Evolutionary conservation across 53 echinoderm and acorn worm genomes (phyloP).

Genomic region (Echinarachnius parma): DNA sequence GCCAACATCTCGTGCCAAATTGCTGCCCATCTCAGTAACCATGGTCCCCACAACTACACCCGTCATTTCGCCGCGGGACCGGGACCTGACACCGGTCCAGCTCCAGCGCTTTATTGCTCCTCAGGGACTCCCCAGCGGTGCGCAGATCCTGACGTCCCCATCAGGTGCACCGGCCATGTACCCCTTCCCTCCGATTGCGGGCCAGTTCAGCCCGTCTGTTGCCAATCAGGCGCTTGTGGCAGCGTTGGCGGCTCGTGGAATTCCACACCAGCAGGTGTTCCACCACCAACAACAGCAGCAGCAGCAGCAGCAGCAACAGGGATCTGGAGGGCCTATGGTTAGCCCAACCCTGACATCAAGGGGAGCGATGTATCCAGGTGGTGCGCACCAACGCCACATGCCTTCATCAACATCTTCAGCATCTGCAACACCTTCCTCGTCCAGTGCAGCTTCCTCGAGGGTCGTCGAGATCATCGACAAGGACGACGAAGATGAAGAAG

Average conservation of each 20-base stretch:
- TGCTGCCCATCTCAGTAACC: conserved; percentile 20
- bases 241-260: conserved; percentile 32
- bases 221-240: conserved; percentile 42
- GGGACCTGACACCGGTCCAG: conserved; percentile 17
- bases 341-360: conserved; percentile 14
- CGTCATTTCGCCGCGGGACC: conserved; percentile 20
- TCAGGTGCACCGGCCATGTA: neutral
- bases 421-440: neutral
- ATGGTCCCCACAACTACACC: conserved; percentile 23
- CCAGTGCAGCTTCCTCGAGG: conserved; percentile 3
- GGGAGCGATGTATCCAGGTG: neutral
- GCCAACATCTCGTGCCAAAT: conserved; percentile 22
- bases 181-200: conserved; percentile 31
- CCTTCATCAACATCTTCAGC: neutral
- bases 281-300: conserved; percentile 23
- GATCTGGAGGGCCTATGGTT: too few species aligned
- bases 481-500: conserved; percentile 27
- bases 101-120: conserved; percentile 32
- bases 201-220: conserved; percentile 30
- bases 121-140: conserved; percentile 23
- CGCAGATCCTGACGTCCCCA: neutral
- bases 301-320: too few species aligned
- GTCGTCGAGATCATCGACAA: conserved; percentile 11
- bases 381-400: conserved; percentile 9
- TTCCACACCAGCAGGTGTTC: conserved; percentile 24